These are phyloP conservation scores for Meliscaeva auricollis DNA, from an alignment of 2,888 invertebrate genomes.

Conservation along the genomic window DNA sequence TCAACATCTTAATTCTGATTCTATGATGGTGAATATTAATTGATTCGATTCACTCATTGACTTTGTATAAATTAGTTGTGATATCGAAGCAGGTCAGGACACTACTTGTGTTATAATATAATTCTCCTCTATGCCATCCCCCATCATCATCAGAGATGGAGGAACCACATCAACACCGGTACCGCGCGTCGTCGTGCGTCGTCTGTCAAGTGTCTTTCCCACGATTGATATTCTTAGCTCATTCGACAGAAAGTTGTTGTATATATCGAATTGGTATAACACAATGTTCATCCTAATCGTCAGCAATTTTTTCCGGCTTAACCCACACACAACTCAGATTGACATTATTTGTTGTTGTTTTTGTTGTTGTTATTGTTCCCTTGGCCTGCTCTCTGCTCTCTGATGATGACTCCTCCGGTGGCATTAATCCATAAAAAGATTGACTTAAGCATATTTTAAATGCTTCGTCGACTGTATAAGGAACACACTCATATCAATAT, in stretches of 20 bases:
- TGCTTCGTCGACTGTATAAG: slow-evolving; percentile 3
- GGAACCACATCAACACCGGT: background rate
- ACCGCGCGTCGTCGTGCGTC: background rate
- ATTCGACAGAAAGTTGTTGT: slow-evolving; percentile 9
- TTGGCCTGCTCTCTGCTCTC: background rate
- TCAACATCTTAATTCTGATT: slow-evolving; percentile 65
- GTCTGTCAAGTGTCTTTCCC: slow-evolving; percentile 20
- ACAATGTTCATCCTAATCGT: slow-evolving; percentile 63
- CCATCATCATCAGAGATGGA: background rate
- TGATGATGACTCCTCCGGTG: slow-evolving; percentile 72
- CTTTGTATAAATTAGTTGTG: slow-evolving; percentile 64
- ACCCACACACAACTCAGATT: slow-evolving; percentile 44
- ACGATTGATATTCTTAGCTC: background rate
- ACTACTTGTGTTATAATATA: too few relatives aligned
- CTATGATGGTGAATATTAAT: slow-evolving; percentile 70
- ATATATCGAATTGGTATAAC: slow-evolving; percentile 53
- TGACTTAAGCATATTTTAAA: slow-evolving; percentile 37
- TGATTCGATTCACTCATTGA: slow-evolving; percentile 54
- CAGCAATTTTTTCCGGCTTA: slow-evolving; percentile 59
- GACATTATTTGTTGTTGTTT: slow-evolving; percentile 40
- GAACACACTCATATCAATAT: slow-evolving; percentile 12
- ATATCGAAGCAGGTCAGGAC: slow-evolving; percentile 11
- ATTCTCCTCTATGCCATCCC: too few relatives aligned
- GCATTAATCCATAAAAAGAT: slow-evolving; percentile 71
- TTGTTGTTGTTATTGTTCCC: background rate